A percentile compares a stretch with the other conserved stretches of the same genome.
Evolutionary conservation across 2,113 vertebrate species (phyloP).

Genomic region (Campylomormyrus numenius): DNA sequence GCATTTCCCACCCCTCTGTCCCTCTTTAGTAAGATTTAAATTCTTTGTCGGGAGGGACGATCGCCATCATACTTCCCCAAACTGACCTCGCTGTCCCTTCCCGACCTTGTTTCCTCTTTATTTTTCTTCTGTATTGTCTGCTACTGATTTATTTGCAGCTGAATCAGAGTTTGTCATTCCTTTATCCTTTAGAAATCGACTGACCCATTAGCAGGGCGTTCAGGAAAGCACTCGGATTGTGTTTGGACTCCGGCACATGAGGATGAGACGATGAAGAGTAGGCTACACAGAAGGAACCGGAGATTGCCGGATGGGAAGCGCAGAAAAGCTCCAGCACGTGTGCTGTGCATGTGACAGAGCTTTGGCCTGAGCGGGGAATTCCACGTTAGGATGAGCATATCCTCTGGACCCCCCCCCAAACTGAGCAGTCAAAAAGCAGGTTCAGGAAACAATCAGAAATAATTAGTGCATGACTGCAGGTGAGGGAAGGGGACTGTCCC

Average conservation of each 20-base stretch:
- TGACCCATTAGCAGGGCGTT: neutral
- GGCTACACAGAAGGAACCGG: neutral
- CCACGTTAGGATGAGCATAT: neutral
- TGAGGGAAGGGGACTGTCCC: neutral
- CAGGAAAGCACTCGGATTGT: neutral
- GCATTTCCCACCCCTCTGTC: neutral
- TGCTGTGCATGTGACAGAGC: neutral
- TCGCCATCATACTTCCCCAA: neutral
- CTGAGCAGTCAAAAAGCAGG: neutral
- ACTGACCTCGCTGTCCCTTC: neutral
- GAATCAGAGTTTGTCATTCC: neutral
- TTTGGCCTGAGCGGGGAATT: neutral
- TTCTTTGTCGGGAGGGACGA: neutral
- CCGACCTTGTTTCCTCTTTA: neutral
- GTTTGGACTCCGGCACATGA: neutral
- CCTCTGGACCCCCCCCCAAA: neutral
- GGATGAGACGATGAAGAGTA: neutral
- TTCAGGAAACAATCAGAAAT: neutral
- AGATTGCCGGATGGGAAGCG: neutral
- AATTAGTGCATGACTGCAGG: neutral
- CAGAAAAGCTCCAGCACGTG: neutral
- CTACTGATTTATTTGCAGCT: neutral
- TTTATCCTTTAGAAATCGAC: neutral
- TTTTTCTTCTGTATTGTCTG: neutral
- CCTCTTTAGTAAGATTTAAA: neutral